A percentile compares a stretch with the other conserved stretches of the same genome.
phyloP scores from a whole-genome alignment of 2,113 vertebrate genomes.

The Bubo scandiacus region DNA sequence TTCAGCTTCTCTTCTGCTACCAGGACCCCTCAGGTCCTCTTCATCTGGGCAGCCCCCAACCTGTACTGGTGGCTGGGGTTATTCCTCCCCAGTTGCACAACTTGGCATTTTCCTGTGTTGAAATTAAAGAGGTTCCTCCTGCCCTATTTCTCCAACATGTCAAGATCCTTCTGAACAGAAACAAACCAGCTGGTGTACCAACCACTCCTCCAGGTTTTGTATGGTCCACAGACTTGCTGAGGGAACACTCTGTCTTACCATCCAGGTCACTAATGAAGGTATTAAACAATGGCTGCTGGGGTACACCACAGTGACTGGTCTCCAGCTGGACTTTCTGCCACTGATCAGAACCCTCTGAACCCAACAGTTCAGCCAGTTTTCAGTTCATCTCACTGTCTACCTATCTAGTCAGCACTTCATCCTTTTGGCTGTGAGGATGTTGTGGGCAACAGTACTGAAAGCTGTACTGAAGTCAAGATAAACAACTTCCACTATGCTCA shows the following conservation, averaged over 20 bases:
- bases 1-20: not conserved
- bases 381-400: not conserved
- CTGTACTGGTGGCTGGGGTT: not conserved
- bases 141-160: not conserved
- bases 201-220: not conserved
- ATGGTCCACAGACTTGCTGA: not conserved
- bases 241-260: not conserved
- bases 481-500: not conserved
- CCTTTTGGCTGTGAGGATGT: not conserved
- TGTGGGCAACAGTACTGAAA: not conserved
- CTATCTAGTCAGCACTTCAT: not conserved
- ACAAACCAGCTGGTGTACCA: not conserved
- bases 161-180: not conserved
- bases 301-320: not conserved
- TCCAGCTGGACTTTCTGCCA: not conserved
- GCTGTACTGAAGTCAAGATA: not conserved
- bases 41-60: too few species aligned
- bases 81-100: not conserved
- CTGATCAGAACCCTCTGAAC: not conserved
- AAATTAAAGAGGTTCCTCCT: not conserved
- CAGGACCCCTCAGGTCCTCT: not conserved
- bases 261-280: not conserved
- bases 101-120: not conserved
- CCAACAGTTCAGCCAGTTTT: not conserved
- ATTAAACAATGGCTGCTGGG: not conserved